Evolutionary conservation across 1,140 invertebrate genomes (phyloP), one percentile per base, ranked within the genome.

Genomic region (Heliconius hewitsoni): DNA sequence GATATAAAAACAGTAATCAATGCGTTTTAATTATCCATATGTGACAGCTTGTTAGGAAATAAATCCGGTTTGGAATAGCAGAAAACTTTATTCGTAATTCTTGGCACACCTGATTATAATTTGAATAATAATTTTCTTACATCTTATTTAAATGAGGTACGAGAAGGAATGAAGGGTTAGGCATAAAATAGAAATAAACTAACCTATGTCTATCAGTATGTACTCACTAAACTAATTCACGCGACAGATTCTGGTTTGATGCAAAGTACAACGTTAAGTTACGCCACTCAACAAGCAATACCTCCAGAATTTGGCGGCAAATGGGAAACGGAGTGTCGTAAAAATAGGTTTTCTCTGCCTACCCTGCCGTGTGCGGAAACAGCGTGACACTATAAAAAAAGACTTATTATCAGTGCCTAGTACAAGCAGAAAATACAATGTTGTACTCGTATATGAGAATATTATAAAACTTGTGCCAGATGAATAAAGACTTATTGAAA

Each of bases 1-100:
- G 3, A 27, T 27, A 66, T 11, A 66, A 66, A 66, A 66, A 8
- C 6, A 27, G 13, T 66, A 66, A 66, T 66, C 74, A 74, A 50
- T 79, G 83, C 80, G 71, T 84, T 76, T 79, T 81, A 78, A 82
- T 79, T 74, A 70, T 72, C 27, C 34, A 74, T 50, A 52, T 52
- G 39, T 70, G 19, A 66, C n/a, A 42, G 39, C 8, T 70, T 70
- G n/a, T 70, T 70, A 76, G 39, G 74, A 71, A 77, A 74, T 74
- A 71, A 57, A 55, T 81, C 79, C 79, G 79, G 79, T 80, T 77
- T 74, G 11, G 60, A 77, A 77, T 77, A 73, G 74, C 79, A 74
- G 57, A 77, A 77, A 81, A 77, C 46, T 73, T 42, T 57, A 76
- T 73, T 79, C 42, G 37, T 70, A 72, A 80, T 79, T 80, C 78